A percentile compares a stretch with the other conserved stretches of the same genome.
These are phyloP conservation scores for Cyclargus thomasi DNA, from an alignment of 1,140 invertebrate species.

Conservation along the genomic window DNA sequence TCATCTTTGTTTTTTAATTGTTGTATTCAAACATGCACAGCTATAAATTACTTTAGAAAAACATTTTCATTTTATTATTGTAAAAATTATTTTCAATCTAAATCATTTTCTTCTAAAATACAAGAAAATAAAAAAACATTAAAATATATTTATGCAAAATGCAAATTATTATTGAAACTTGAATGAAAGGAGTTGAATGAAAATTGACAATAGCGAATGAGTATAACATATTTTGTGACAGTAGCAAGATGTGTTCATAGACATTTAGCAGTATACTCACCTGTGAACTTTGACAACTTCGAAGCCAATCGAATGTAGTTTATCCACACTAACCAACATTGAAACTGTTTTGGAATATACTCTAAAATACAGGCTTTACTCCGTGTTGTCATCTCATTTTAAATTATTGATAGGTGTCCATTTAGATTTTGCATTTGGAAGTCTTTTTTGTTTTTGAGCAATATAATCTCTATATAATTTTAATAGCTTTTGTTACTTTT, in stretches of 20 bases:
- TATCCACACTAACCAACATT: too few relatives aligned
- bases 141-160: slow-evolving; percentile 12
- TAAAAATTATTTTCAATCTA: not conserved
- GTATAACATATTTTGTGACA: not conserved
- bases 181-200: slow-evolving; percentile 22
- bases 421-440: too few relatives aligned
- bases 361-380: too few relatives aligned
- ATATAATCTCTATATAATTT: too few relatives aligned
- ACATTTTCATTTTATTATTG: not conserved
- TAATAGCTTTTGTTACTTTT: too few relatives aligned
- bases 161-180: slow-evolving; percentile 9
- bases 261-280: too few relatives aligned
- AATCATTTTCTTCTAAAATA: not conserved
- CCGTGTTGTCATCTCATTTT: too few relatives aligned
- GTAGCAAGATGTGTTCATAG: not conserved
- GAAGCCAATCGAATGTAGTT: too few relatives aligned
- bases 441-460: too few relatives aligned
- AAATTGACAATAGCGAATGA: slow-evolving; percentile 15
- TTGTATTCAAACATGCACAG: not conserved
- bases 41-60: not conserved
- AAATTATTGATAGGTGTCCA: too few relatives aligned
- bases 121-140: slow-evolving; percentile 4
- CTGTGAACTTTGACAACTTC: too few relatives aligned
- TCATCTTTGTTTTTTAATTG: slow-evolving; percentile 1
- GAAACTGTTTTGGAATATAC: too few relatives aligned